Evolutionary conservation across 2,888 invertebrate genomes (phyloP).

Genomic region (Cerceris rybyensis): DNA sequence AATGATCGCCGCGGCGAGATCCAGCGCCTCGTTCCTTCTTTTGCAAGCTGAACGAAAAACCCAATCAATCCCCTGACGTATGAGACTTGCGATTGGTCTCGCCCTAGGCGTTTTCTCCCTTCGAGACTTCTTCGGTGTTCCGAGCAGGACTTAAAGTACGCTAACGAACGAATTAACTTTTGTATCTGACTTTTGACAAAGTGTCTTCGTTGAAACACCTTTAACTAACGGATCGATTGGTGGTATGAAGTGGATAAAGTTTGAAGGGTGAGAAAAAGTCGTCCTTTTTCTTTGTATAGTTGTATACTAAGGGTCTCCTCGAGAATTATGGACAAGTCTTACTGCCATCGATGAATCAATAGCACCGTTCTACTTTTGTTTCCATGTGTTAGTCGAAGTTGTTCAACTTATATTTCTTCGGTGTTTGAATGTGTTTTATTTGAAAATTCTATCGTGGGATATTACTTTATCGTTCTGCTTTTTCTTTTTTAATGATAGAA

Average conservation of each 20-base stretch:
- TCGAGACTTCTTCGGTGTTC: conserved; percentile 9
- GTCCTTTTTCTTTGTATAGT: not conserved
- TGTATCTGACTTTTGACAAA: conserved; percentile 27
- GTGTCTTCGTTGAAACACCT: conserved; percentile 25
- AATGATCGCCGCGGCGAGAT: conserved; percentile 68
- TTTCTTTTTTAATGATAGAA: no score
- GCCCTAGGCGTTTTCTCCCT: conserved; percentile 56
- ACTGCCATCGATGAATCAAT: no score
- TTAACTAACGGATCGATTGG: conserved; percentile 27
- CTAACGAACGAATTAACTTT: conserved; percentile 60
- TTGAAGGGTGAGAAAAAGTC: not conserved
- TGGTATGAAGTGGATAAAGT: conserved; percentile 25
- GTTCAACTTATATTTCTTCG: no score
- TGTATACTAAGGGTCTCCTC: not conserved
- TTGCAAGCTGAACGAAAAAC: conserved; percentile 61
- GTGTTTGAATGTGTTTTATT: no score
- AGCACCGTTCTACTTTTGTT: no score
- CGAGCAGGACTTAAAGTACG: conserved; percentile 25
- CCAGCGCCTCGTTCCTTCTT: conserved; percentile 48
- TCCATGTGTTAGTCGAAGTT: no score
- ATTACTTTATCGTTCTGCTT: no score
- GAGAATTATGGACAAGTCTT: no score
- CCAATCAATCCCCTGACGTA: conserved; percentile 67
- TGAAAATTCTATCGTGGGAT: no score
- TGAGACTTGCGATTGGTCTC: conserved; percentile 63